Evolutionary conservation across 2,888 invertebrate species (phyloP).

Genomic region (Drosophila kanekoi): DNA sequence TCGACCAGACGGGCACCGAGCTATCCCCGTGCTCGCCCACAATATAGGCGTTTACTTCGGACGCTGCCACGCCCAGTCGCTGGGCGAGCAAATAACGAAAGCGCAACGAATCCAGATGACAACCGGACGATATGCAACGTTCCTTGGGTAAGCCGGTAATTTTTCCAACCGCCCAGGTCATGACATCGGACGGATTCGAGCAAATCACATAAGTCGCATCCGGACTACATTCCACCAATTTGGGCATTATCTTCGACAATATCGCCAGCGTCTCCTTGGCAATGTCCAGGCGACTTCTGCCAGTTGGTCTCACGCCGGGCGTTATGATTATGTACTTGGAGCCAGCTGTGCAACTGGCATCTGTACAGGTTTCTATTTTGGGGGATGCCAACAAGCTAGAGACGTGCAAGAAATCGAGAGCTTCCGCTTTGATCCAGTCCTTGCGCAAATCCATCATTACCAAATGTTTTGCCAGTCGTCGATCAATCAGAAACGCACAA

Average conservation of each 20-base stretch:
- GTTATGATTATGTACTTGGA: slow-evolving; percentile 93
- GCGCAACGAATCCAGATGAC: slow-evolving; percentile 94
- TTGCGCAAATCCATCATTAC: slow-evolving; percentile 91
- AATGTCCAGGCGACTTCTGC: slow-evolving; percentile 91
- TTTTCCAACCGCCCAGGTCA: slow-evolving; percentile 95
- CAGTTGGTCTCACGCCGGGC: slow-evolving; percentile 93
- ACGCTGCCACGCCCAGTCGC: slow-evolving; percentile 90
- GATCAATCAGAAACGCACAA: slow-evolving; percentile 91
- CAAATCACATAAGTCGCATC: slow-evolving; percentile 92
- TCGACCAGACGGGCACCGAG: slow-evolving; percentile 95
- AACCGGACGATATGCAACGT: slow-evolving; percentile 93
- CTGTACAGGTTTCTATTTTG: slow-evolving; percentile 85
- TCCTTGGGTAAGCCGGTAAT: slow-evolving; percentile 92
- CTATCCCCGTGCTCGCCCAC: slow-evolving; percentile 96
- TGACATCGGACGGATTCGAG: slow-evolving; percentile 94
- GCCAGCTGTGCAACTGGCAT: slow-evolving; percentile 90
- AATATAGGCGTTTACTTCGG: slow-evolving; percentile 93
- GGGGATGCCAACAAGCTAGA: neutral
- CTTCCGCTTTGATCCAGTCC: slow-evolving; percentile 92
- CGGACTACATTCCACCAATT: slow-evolving; percentile 88
- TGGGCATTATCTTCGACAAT: slow-evolving; percentile 91
- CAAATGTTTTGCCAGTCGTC: slow-evolving; percentile 91
- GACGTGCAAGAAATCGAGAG: slow-evolving; percentile 93
- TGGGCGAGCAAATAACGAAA: slow-evolving; percentile 93
- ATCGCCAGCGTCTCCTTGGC: slow-evolving; percentile 95